Conservation (phyloP, 1,140 invertebrate genomes). For the Drosophila lowei region DNA sequence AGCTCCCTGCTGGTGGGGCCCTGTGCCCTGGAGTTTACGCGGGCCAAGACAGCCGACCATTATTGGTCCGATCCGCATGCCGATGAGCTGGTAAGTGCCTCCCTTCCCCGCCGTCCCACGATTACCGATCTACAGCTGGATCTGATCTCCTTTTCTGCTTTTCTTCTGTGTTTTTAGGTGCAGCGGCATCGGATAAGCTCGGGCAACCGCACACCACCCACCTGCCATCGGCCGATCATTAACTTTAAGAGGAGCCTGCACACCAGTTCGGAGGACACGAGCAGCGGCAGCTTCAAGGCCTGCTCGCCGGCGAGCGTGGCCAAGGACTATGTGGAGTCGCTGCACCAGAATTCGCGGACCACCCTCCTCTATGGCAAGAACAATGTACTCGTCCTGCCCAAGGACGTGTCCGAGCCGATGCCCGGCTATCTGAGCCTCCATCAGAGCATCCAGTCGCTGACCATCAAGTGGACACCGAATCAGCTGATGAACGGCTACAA, state of each 20-base stretch:
- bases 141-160: conserved; percentile 48
- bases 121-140: background rate
- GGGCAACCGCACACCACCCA: conserved; percentile 88
- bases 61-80: conserved; percentile 96
- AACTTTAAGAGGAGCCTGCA: conserved; percentile 89
- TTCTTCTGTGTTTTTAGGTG: conserved; percentile 60
- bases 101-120: too few relatives aligned
- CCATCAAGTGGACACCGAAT: conserved; percentile 94
- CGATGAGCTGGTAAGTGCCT: conserved; percentile 89
- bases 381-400: conserved; percentile 95
- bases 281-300: conserved; percentile 82
- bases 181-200: conserved; percentile 94
- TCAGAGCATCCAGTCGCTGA: conserved; percentile 88
- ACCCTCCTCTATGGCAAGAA: conserved; percentile 98
- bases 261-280: conserved; percentile 87
- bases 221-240: conserved; percentile 88
- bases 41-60: conserved; percentile 94
- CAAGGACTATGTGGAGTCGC: conserved; percentile 96
- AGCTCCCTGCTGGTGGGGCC: conserved; percentile 95
- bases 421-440: conserved; percentile 96
- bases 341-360: conserved; percentile 95
- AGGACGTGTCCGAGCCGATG: conserved; percentile 91
- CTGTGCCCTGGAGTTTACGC: conserved; percentile 95
- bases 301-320: conserved; percentile 86
- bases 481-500: conserved; percentile 96